These are phyloP conservation scores for Rissa tridactyla DNA, from an alignment of 2,113 vertebrate species.

Conservation along the genomic window DNA sequence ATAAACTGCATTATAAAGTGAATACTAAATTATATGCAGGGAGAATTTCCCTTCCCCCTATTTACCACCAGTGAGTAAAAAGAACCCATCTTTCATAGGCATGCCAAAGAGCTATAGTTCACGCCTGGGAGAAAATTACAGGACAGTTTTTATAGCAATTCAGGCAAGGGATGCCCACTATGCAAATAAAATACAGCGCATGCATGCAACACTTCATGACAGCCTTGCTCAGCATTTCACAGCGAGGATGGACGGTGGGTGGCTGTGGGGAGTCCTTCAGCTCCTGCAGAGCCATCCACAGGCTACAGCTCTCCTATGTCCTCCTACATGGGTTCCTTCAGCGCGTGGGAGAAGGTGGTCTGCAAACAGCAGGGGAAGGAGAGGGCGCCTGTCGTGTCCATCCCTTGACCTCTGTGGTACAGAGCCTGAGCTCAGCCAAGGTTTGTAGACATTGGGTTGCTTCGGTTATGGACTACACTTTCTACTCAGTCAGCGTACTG, in stretches of 20 bases:
- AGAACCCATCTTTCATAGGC: not conserved
- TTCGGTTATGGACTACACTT: accelerated
- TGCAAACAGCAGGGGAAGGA: not conserved
- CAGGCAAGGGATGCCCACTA: not conserved
- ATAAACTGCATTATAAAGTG: not conserved
- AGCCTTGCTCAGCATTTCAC: not conserved
- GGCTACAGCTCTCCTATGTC: not conserved
- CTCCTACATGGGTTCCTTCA: not conserved
- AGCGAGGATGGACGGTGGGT: accelerated
- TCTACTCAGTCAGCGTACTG: not conserved
- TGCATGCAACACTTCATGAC: not conserved
- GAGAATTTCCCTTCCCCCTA: not conserved
- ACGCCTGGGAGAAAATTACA: not conserved
- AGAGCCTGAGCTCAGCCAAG: not conserved
- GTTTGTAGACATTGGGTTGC: not conserved
- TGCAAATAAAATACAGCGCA: not conserved
- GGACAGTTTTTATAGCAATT: not conserved
- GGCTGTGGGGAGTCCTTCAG: not conserved
- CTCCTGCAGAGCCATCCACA: not conserved
- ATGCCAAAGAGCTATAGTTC: not conserved
- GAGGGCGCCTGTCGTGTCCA: not conserved
- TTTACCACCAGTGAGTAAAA: not conserved
- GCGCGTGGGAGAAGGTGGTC: not conserved
- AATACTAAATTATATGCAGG: not conserved
- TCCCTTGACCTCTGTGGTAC: not conserved